Percentiles rank a stretch among this genome's conserved stretches.
These are phyloP conservation scores for Schmidtea mediterranea DNA, from an alignment of 1,140 invertebrate species.

Conservation along the genomic window DNA sequence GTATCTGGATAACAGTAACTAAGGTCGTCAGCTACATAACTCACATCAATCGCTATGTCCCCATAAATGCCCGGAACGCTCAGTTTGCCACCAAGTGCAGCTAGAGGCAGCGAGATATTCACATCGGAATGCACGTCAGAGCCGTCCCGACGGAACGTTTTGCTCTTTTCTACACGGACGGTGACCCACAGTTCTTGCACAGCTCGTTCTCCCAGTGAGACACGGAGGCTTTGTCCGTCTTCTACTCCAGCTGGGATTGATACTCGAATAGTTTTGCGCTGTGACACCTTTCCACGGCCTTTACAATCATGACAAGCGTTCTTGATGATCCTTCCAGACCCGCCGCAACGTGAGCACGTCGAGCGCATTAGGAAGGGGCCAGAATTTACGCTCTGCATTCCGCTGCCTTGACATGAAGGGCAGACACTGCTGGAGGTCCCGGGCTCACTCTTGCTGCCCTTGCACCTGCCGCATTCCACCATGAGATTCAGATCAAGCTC, in stretches of 20 bases:
- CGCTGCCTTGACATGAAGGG: conserved; percentile 1
- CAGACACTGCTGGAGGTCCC: background rate
- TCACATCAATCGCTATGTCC: conserved; percentile 35
- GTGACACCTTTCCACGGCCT: conserved; percentile 18
- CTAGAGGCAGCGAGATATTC: conserved; percentile 43
- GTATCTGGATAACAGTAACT: conserved; percentile 36
- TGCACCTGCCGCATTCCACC: conserved; percentile 65
- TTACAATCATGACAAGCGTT: conserved; percentile 68
- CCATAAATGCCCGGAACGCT: conserved; percentile 76
- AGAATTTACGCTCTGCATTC: conserved; percentile 32
- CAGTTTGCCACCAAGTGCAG: conserved; percentile 64
- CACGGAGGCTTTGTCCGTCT: conserved; percentile 74
- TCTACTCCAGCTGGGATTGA: conserved; percentile 37
- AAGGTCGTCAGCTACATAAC: background rate
- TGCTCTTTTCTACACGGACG: conserved; percentile 46
- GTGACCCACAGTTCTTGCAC: conserved; percentile 64
- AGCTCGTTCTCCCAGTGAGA: conserved; percentile 30
- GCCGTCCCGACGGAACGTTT: conserved; percentile 66
- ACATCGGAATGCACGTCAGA: conserved; percentile 51
- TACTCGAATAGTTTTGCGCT: background rate
- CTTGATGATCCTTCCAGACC: conserved; percentile 55
- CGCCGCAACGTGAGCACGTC: conserved; percentile 72
- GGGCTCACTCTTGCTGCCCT: conserved; percentile 38
- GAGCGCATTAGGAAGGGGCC: conserved; percentile 85
- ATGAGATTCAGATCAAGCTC: conserved; percentile 65